These are phyloP conservation scores for Heliconius cydno DNA, from an alignment of 2,888 invertebrate genomes.

Conservation along the genomic window DNA sequence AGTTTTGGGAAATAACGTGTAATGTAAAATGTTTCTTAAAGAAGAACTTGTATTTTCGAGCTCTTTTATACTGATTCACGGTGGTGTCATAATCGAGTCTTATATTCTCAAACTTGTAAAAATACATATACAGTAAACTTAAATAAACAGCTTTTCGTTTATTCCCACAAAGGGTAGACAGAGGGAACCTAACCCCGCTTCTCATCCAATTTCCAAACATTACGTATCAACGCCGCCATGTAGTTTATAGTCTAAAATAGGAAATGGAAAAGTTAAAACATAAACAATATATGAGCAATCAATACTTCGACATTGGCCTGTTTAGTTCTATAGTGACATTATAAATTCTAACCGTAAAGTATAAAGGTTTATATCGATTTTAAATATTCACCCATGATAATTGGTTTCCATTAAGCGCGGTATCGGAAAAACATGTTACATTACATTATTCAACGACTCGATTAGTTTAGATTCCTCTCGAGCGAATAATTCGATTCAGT, in stretches of 20 bases:
- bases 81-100: not conserved
- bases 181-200: not conserved
- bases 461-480: slow-evolving; percentile 13
- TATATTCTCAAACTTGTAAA: not conserved
- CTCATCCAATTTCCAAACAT: not conserved
- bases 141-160: not conserved
- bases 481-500: slow-evolving; percentile 2
- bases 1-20: no score
- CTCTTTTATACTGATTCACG: not conserved
- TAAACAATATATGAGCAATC: not conserved
- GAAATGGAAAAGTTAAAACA: not conserved
- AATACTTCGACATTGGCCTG: slow-evolving; percentile 1
- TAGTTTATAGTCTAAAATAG: not conserved
- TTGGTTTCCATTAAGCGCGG: slow-evolving; percentile 22
- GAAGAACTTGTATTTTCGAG: not conserved
- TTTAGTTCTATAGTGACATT: slow-evolving; percentile 7
- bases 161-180: not conserved
- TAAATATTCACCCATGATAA: slow-evolving; percentile 24
- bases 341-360: slow-evolving; percentile 9
- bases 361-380: slow-evolving; percentile 13
- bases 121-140: not conserved
- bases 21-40: not conserved
- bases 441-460: slow-evolving; percentile 15
- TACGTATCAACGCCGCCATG: not conserved
- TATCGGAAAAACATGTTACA: slow-evolving; percentile 24